phyloP scores from a whole-genome alignment of 2,797 vertebrate genomes.

The Ptychadena robeensis region DNA sequence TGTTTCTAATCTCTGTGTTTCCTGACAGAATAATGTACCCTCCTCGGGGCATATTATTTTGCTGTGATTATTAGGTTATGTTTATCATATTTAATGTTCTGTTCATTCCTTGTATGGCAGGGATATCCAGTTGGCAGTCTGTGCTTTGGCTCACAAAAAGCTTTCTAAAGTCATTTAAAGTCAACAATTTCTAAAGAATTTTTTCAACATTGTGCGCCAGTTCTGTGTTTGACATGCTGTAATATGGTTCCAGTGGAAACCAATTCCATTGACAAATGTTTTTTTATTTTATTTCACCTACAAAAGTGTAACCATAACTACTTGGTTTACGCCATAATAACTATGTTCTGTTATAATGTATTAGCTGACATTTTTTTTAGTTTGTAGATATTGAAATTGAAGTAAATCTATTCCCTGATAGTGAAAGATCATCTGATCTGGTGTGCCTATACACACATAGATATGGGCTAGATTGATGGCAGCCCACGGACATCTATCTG shows the following conservation, averaged over 20 bases:
- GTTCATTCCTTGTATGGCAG: slow-evolving; percentile 1
- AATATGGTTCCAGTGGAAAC: not conserved
- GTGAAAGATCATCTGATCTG: too few relatives aligned
- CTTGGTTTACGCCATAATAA: too few relatives aligned
- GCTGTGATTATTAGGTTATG: slow-evolving; percentile 29
- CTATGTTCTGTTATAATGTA: too few relatives aligned
- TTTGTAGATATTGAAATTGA: too few relatives aligned
- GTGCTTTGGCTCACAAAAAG: slow-evolving; percentile 12
- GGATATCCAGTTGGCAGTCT: not conserved
- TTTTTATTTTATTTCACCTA: too few relatives aligned
- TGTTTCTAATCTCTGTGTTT: slow-evolving; percentile 21
- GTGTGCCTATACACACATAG: too few relatives aligned
- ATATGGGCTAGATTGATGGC: too few relatives aligned
- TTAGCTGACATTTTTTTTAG: too few relatives aligned
- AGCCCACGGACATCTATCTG: too few relatives aligned
- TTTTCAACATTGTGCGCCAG: not conserved
- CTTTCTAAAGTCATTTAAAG: not conserved
- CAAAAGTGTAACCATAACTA: too few relatives aligned
- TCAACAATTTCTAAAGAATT: not conserved
- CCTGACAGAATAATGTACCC: slow-evolving; percentile 19
- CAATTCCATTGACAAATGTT: too few relatives aligned
- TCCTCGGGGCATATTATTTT: slow-evolving; percentile 16
- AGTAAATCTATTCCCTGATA: too few relatives aligned
- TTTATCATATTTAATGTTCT: slow-evolving; percentile 18
- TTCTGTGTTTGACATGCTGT: not conserved